These are phyloP conservation scores for Asarcornis scutulata DNA, from an alignment of 2,113 vertebrate species.

Conservation along the genomic window DNA sequence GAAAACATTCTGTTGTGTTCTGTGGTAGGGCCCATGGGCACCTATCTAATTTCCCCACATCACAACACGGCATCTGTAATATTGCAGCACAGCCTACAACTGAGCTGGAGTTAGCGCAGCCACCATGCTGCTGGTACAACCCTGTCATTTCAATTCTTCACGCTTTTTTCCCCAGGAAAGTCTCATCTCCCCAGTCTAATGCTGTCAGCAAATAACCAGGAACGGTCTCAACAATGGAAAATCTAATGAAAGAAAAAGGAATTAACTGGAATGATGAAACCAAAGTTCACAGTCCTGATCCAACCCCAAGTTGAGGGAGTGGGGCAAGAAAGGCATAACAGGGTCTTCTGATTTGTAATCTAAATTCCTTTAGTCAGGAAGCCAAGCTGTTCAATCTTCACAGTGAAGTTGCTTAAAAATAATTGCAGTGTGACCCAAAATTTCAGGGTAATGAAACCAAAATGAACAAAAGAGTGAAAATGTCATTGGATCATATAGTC, in stretches of 20 bases:
- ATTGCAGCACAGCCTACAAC: neutral
- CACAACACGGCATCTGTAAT: neutral
- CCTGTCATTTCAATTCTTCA: slow-evolving; percentile 48
- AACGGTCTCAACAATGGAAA: neutral
- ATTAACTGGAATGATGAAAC: neutral
- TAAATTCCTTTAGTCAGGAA: neutral
- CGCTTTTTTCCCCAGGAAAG: slow-evolving; percentile 16
- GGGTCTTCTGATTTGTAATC: neutral
- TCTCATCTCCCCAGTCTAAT: slow-evolving; percentile 1
- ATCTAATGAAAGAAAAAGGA: neutral
- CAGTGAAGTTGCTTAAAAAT: neutral
- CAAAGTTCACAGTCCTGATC: neutral
- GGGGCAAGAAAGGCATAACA: neutral
- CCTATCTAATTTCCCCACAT: slow-evolving; percentile 26
- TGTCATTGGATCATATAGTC: neutral
- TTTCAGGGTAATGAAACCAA: neutral
- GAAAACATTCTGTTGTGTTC: neutral
- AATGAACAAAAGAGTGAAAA: neutral
- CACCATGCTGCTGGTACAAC: neutral
- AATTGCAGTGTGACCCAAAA: neutral
- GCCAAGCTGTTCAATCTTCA: neutral
- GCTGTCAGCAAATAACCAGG: neutral
- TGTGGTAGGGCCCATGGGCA: slow-evolving; percentile 14
- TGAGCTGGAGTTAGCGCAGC: neutral
- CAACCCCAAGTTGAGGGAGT: neutral